Base-by-base conservation (phyloP, 2,888 invertebrate species). In the Lasioglossum pauxillum region DNA sequence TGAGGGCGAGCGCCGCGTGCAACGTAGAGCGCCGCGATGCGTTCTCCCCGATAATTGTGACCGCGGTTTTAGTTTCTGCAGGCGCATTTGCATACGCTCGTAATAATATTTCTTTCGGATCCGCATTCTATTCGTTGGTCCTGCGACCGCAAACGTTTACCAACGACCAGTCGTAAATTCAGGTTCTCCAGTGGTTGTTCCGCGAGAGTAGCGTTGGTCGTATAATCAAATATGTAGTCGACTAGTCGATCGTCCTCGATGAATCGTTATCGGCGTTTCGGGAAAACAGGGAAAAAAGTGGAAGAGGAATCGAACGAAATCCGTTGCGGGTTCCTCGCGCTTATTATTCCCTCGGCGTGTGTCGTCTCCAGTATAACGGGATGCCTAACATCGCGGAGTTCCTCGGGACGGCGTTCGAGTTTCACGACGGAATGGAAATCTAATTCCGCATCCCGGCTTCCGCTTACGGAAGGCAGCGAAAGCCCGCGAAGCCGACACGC, bases 361-460 rank as follows among this genome's bases (percentile, higher is more conserved):
- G 53, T 74, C 38, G 38, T 23, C 1, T 16, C 19, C 35, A 5
- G 31, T 27, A 57, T n/a, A 76, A 69, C 78, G 27, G 75, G 75
- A 83, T 31, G 35, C 74, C 31, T 31, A 31, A 64, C 64, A 57
- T 78, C 53, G 67, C 57, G 8, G 27, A 76, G 73, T 84, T 75
- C 76, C 75, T 57, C 75, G 77, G 35, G 14, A 64, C 64, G 19
- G 75, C 73, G 75, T 76, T 85, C 84, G 41, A 74, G 84, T 85
- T 84, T 80, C 85, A 77, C 80, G 79, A 16, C 41, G 74, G 74
- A 78, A 84, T 80, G 75, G 85, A 80, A 80, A 86, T 86, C 77
- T 84, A 84, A 86, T 84, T 84, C 78, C 80, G 49, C 31, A 38
- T 49, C 75, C 23, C 35, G 53, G 64, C 64, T 71, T 80, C 60